Conservation (phyloP, 2,113 vertebrate species). For the Tricholaema leucomelas region DNA sequence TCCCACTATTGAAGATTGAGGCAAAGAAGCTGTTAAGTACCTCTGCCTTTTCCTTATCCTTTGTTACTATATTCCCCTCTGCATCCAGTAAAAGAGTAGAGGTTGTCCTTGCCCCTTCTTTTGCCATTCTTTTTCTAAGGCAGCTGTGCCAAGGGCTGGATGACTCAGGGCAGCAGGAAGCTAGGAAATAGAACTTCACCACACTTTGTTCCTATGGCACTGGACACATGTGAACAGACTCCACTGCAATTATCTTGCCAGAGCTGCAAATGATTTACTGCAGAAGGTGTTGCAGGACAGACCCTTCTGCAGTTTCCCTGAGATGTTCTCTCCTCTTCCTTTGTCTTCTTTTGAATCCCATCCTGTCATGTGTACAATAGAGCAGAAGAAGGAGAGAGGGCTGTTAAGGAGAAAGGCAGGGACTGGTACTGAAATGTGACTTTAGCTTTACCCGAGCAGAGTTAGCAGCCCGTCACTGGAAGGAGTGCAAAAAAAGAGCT, state of each 20-base stretch:
- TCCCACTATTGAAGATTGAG: too few species aligned
- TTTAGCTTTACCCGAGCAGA: background rate
- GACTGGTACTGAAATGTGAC: background rate
- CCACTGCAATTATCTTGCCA: slow-evolving; percentile 14
- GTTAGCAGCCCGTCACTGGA: background rate
- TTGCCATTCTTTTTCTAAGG: background rate
- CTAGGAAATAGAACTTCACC: background rate
- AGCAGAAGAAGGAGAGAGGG: background rate
- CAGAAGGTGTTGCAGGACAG: background rate
- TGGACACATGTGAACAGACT: background rate
- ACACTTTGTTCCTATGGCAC: background rate
- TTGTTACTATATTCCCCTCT: too few species aligned
- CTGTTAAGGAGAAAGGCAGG: background rate
- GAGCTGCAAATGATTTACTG: background rate
- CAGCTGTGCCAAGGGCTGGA: background rate
- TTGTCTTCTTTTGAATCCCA: background rate
- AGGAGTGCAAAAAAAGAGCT: background rate
- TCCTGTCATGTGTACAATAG: background rate
- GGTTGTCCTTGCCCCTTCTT: too few species aligned
- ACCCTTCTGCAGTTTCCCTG: background rate
- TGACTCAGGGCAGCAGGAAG: background rate
- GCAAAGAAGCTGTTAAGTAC: too few species aligned
- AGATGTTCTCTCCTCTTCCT: background rate
- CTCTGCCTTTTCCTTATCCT: too few species aligned
- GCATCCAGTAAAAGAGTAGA: too few species aligned